phyloP scores from a whole-genome alignment of 2,113 vertebrate species.

The Hemichromis elongatus region DNA sequence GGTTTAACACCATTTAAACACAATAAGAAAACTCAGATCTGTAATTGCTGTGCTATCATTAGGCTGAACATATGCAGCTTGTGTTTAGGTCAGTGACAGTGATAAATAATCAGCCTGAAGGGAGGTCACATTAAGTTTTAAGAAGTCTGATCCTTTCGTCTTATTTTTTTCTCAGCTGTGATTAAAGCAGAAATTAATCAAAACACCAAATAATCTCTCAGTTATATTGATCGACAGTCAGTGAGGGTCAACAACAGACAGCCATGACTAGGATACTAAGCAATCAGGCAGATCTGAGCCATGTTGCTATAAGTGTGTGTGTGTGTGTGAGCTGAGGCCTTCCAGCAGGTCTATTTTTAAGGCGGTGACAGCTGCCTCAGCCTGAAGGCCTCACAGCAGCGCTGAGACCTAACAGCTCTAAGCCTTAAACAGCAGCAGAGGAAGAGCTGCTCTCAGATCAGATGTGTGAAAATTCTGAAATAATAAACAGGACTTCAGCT shows the following conservation, averaged over 20 bases:
- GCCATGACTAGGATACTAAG: neutral
- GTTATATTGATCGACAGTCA: neutral
- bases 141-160: neutral
- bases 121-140: neutral
- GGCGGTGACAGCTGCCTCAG: conserved; percentile 44
- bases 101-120: neutral
- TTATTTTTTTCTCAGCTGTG: neutral
- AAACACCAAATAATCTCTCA: neutral
- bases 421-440: neutral
- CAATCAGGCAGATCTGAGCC: neutral
- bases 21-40: neutral
- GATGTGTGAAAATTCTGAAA: neutral
- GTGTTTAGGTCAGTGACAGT: neutral
- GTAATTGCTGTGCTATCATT: neutral
- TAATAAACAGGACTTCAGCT: neutral
- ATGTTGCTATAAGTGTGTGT: neutral
- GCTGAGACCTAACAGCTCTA: neutral
- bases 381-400: neutral
- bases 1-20: neutral
- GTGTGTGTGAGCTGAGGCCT: neutral
- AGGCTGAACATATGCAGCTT: neutral
- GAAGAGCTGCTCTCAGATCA: neutral
- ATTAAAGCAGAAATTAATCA: neutral
- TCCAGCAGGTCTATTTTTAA: conserved; percentile 41
- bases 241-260: neutral